phyloP scores from a whole-genome alignment of 2,888 invertebrate genomes.

The Latrodectus elegans region DNA sequence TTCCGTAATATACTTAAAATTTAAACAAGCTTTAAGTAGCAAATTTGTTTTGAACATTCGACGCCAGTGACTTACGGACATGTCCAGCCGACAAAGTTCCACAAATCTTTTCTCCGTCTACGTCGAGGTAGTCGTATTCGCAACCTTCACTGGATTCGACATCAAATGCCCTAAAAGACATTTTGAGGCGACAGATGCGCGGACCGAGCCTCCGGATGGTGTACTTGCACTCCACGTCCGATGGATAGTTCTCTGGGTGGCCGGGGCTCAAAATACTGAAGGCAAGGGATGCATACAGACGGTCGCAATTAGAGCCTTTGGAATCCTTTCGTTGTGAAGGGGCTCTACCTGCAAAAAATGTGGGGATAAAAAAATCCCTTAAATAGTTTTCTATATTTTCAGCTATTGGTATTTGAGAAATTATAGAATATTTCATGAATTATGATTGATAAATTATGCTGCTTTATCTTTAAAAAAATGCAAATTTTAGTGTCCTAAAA shows the following conservation, averaged over 20 bases:
- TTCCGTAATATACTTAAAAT: too few species aligned
- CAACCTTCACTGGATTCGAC: conserved; percentile 70
- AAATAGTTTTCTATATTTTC: too few species aligned
- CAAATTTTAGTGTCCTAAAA: too few species aligned
- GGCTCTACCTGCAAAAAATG: conserved; percentile 24
- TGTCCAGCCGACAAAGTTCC: conserved; percentile 70
- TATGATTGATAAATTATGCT: too few species aligned
- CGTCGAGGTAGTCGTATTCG: conserved; percentile 71
- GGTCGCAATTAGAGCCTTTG: conserved; percentile 54
- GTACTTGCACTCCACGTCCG: conserved; percentile 70
- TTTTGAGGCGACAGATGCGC: conserved; percentile 70
- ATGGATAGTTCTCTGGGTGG: conserved; percentile 70
- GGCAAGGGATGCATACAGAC: conserved; percentile 54
- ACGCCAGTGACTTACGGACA: conserved; percentile 61
- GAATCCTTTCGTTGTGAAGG: conserved; percentile 40
- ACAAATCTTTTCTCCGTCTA: conserved; percentile 71
- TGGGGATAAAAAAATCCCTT: too few species aligned
- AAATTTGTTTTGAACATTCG: not conserved
- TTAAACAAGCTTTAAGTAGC: too few species aligned
- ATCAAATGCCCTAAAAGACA: conserved; percentile 71
- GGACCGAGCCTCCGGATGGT: conserved; percentile 68
- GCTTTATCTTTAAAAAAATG: too few species aligned
- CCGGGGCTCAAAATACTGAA: conserved; percentile 71
- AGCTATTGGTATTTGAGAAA: too few species aligned
- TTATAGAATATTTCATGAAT: too few species aligned